Evolutionary conservation across 1,140 invertebrate species (phyloP), one percentile per base, ranked within the genome.

Genomic region (Drosophila rufa): DNA sequence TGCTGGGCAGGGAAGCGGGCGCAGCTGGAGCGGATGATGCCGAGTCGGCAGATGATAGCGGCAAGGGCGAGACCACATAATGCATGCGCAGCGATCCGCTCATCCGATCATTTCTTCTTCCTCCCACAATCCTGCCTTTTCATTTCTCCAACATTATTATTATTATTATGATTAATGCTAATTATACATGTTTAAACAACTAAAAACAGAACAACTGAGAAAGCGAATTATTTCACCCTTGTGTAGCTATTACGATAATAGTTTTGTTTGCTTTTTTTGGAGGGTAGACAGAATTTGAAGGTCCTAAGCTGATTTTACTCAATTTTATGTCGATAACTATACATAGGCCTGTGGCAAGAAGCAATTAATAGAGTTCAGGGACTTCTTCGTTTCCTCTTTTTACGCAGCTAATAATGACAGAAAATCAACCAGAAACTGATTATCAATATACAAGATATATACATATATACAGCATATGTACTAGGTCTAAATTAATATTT

Each of bases 61-160:
- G 92, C 48, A 93, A 93, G 56, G 92, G 92, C 30, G 92, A 93
- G 70, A 92, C 92, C 55, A 87, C 91, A 92, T 92, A 89, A 93
- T 91, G 66, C 64, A 65, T n/a, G 33, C 66, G 51, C 15, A 19
- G 27, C 46, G 15, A 11, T 17, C 30, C 53, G 46, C 46, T 33
- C 51, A 58, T 67, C 22, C 22, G 22, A 25, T 4, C 40, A 60
- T 61, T 45, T 76, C 25, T 67, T 75, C 60, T 47, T 76, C 45
- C 71, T 55, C 43, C 67, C 60, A 55, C 57, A 42, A 48, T 42
- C 71, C 46, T 64, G 62, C 53, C 70, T 76, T 69, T 77, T 77
- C 42, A 77, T 77, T 77, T 77, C 62, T 68, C 55, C 64, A 77
- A 77, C 62, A 77, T 77, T 65, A 79, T 65, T 78, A 79, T 48